Evolutionary conservation across 2,113 vertebrate species (phyloP), one percentile per base, ranked within the genome.

Genomic region (Sisor rabdophorus): DNA sequence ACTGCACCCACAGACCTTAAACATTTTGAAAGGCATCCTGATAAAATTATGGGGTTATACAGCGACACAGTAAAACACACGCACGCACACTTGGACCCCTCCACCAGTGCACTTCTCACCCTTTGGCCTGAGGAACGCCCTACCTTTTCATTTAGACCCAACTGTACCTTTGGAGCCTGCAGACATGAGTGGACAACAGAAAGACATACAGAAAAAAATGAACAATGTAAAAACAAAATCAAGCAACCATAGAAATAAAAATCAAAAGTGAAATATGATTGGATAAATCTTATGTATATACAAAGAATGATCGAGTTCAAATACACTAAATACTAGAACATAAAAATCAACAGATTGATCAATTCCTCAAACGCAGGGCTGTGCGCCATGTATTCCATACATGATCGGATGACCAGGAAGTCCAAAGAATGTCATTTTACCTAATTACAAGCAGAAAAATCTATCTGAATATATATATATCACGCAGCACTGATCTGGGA

Each of bases 81-180:
- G 70, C 78, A 71, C 80, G 86, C 68, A 88, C 20, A 84, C 84
- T 61, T 73, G 0, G 26, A 53, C 47, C 78, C 69, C 71, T 60
- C 53, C 60, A 78, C 82, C 73, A 67, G 24, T 59, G 63, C 83
- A 77, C 85, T 84, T 84, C 88, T 91, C 90, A 91, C 90, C 90
- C 89, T 87, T 88, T 79, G 82, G 84, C 81, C 85, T 90, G 86
- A 76, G 85, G 85, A 84, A 85, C 83, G 88, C 86, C 91, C 91
- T 92, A 91, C 89, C 88, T 90, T 90, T 87, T 91, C 90, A 89
- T 88, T 87, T 91, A 92, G 89, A 85, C 89, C 88, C 91, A 91
- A 91, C 87, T 92, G 91, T 85, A 88, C 86, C 82, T 91, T 88
- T 87, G 90, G 86, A 89, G 90, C 89, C 91, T 93, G 89, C 80